Conservation (phyloP, 2,797 vertebrate species). For the Chromis chromis region DNA sequence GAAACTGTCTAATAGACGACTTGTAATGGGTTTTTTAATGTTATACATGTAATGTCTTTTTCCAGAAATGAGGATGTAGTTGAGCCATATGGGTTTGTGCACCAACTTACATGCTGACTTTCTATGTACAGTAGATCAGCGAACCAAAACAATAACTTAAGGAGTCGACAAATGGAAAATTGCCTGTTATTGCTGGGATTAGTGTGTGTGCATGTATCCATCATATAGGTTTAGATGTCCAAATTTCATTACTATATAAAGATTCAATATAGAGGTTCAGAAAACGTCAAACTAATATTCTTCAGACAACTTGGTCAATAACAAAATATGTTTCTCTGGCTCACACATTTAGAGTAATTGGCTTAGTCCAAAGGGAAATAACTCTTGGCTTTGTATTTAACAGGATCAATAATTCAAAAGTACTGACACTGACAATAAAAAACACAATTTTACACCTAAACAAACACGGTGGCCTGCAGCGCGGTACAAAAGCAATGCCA, state of each 20-base stretch:
- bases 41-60: conserved; percentile 9
- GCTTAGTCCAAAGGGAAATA: conserved; percentile 63
- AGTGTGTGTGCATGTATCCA: neutral
- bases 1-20: conserved; percentile 40
- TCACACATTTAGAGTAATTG: conserved; percentile 56
- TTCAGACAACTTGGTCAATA: conserved; percentile 30
- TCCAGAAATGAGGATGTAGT: neutral
- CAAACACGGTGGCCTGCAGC: neutral
- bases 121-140: neutral
- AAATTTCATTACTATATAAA: no score
- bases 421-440: conserved; percentile 17
- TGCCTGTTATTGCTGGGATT: neutral
- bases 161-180: neutral
- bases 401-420: conserved; percentile 74
- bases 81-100: neutral
- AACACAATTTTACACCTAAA: conserved; percentile 12
- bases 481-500: neutral
- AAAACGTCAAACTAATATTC: conserved; percentile 10
- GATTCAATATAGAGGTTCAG: neutral
- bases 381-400: conserved; percentile 43
- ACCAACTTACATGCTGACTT: neutral
- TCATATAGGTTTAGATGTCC: no score
- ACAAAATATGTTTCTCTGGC: conserved; percentile 43
- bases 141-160: neutral
- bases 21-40: conserved; percentile 39